A percentile compares a stretch with the other conserved stretches of the same genome.
These are phyloP conservation scores for Melitaea athalia DNA, from an alignment of 2,888 invertebrate species.

Conservation along the genomic window DNA sequence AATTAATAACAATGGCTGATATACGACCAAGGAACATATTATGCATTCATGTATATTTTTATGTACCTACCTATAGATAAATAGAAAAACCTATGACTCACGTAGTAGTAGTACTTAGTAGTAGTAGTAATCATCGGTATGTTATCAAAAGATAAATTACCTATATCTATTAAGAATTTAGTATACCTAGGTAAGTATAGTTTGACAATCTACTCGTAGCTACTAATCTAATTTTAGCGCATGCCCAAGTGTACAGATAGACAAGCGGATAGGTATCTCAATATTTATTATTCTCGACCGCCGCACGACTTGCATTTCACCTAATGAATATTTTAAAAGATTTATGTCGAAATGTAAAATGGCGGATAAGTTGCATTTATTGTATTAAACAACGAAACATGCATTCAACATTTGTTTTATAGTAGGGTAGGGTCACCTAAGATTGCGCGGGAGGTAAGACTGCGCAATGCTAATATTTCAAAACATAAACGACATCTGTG, in stretches of 20 bases:
- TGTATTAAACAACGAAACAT: constrained; percentile 3
- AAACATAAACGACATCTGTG: too few relatives aligned
- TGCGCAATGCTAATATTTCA: too few relatives aligned
- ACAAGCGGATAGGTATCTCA: constrained; percentile 55
- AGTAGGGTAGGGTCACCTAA: not conserved
- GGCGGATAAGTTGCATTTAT: constrained; percentile 43
- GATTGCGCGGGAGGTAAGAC: too few relatives aligned
- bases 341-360: constrained; percentile 52
- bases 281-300: constrained; percentile 65
- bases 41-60: too few relatives aligned
- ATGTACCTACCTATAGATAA: too few relatives aligned
- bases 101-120: not conserved
- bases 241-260: constrained; percentile 55
- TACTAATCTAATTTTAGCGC: constrained; percentile 7
- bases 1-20: too few relatives aligned
- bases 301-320: constrained; percentile 71
- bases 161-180: not conserved
- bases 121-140: not conserved
- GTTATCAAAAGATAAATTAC: not conserved
- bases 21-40: too few relatives aligned
- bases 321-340: constrained; percentile 68
- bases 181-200: too few relatives aligned
- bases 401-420: constrained; percentile 4
- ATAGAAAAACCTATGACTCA: not conserved
- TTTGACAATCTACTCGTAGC: constrained; percentile 3